These are phyloP conservation scores for Diogma glabrata DNA, from an alignment of 2,888 invertebrate genomes.

Conservation along the genomic window DNA sequence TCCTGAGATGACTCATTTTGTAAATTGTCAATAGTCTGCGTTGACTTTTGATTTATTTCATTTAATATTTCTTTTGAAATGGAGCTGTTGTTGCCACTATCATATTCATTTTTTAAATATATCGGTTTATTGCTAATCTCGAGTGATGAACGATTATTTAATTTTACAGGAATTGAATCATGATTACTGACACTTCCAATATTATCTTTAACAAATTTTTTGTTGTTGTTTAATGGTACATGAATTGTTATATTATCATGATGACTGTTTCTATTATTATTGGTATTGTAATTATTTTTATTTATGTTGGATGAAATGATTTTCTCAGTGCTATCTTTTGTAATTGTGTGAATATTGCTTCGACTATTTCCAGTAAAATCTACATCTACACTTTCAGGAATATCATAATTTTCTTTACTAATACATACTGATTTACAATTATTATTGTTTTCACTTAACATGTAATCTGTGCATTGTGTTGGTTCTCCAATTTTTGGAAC, in stretches of 20 bases:
- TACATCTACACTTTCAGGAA: not conserved
- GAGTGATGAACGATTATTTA: too few relatives aligned
- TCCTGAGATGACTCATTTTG: not conserved
- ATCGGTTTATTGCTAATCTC: not conserved
- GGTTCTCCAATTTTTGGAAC: conserved; percentile 35
- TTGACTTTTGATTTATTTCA: not conserved
- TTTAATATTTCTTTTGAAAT: too few relatives aligned
- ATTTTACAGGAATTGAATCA: too few relatives aligned
- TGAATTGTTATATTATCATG: too few relatives aligned
- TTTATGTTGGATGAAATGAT: too few relatives aligned
- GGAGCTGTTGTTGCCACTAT: not conserved
- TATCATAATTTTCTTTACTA: not conserved
- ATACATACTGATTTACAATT: not conserved
- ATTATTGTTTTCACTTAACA: conserved; percentile 26
- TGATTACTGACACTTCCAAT: too few relatives aligned
- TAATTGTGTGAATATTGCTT: not conserved
- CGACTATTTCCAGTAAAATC: not conserved
- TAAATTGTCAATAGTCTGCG: not conserved
- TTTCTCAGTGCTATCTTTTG: too few relatives aligned
- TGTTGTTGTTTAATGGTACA: too few relatives aligned
- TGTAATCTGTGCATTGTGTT: conserved; percentile 32
- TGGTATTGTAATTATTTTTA: too few relatives aligned
- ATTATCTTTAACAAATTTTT: too few relatives aligned
- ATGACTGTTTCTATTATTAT: conserved; percentile 5
- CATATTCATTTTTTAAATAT: not conserved